Evolutionary conservation across 2,113 vertebrate genomes (phyloP).

Genomic region (Sorex fumeus): DNA sequence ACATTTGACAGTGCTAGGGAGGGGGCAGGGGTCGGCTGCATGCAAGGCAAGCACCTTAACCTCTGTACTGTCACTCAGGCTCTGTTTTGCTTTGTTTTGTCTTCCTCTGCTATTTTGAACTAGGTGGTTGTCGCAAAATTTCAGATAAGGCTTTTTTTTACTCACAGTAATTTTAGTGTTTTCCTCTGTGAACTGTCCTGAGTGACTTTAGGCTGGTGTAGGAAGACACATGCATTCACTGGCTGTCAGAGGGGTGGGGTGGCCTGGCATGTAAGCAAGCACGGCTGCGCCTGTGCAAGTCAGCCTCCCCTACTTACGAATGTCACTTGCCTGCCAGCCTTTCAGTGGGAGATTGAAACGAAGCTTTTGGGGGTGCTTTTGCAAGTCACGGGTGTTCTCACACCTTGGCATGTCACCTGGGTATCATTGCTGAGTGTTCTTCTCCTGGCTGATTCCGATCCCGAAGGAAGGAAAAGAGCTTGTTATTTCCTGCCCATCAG

Average conservation of each 20-base stretch:
- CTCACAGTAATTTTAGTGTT: no score
- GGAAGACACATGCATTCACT: background rate
- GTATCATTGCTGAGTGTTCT: background rate
- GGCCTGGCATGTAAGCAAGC: background rate
- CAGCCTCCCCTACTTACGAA: background rate
- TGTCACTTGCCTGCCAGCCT: background rate
- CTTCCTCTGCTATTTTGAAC: conserved; percentile 15
- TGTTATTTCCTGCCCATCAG: background rate
- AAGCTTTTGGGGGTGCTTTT: background rate
- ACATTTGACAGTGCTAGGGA: no score
- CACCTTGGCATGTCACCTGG: background rate
- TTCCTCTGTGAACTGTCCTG: background rate
- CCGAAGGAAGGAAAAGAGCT: background rate
- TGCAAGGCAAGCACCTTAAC: no score
- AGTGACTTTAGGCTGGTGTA: no score
- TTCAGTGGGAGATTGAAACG: background rate
- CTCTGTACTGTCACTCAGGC: no score
- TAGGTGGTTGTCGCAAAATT: conserved; percentile 2
- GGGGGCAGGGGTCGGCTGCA: no score
- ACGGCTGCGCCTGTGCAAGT: background rate
- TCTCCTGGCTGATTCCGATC: background rate
- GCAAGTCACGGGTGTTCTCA: background rate
- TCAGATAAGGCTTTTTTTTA: background rate
- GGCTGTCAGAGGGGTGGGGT: background rate
- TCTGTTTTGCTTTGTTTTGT: background rate